Evolutionary conservation across 1,140 invertebrate species (phyloP), one percentile per base, ranked within the genome.

Genomic region (Apis dorsata): DNA sequence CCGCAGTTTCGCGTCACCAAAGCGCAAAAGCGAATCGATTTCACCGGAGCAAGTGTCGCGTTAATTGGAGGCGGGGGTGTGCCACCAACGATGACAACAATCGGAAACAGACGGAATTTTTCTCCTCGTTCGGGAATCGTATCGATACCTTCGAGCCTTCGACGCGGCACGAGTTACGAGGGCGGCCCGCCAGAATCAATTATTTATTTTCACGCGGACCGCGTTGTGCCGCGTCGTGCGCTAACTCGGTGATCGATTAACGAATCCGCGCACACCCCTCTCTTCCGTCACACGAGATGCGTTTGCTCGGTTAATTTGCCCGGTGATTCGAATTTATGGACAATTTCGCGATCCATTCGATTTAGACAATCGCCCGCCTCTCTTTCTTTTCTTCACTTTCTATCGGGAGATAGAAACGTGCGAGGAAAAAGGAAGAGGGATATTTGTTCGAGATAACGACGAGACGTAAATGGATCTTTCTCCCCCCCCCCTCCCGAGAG

Each of bases 1-100:
- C 74, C 81, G 51, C 73, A 71, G 53, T 51, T 62, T 77, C 73
- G 65, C 53, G 21, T 7, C 44, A 51, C 4, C 78, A 19, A 63
- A 59, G 75, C 66, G 68, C 65, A 62, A 34, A 55, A 57, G 51
- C 75, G 81, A 79, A 78, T 83, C 81, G 74, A 83, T 83, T 79
- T 77, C 73, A 69, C 10, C 66, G 75, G 5, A 21, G 34, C 62
- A 83, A 71, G 65, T 71, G 75, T 79, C 65, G 17, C 75, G 75
- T 83, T 83, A 83, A 83, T 83, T 71, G 81, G 24, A 24, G 66
- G 17, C 55, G 62, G n/a, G 44, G 49, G 24, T 34, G 12, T 13
- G 51, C 28, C 24, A 2, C 0, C 28, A 72, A 77, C 79, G 51
- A n/a, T 24, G 70, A 53, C 49, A 59, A 63, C 66, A 11, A 51